A percentile compares a stretch with the other conserved stretches of the same genome.
These are phyloP conservation scores for Staurois parvus DNA, from an alignment of 2,797 vertebrate species.

Conservation along the genomic window DNA sequence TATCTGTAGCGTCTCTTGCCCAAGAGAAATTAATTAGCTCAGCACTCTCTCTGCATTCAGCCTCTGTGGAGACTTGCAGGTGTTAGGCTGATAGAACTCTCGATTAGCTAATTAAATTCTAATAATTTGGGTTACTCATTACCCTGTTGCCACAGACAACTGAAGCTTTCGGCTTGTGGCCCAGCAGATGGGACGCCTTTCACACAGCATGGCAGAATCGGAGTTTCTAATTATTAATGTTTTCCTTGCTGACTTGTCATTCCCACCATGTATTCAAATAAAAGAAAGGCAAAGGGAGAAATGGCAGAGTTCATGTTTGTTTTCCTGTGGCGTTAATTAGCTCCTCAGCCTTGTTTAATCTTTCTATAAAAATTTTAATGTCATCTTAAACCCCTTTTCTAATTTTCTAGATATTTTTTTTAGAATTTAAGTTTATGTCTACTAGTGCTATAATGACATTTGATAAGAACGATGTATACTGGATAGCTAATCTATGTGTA, in stretches of 20 bases:
- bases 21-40: constrained; percentile 55
- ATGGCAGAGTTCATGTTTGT: constrained; percentile 47
- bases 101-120: constrained; percentile 58
- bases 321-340: constrained; percentile 42
- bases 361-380: constrained; percentile 26
- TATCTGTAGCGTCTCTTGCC: constrained; percentile 37
- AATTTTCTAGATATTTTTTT: background rate
- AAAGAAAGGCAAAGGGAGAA: constrained; percentile 3
- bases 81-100: constrained; percentile 48
- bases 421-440: background rate
- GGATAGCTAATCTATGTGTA: background rate
- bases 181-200: constrained; percentile 55
- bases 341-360: constrained; percentile 35
- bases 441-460: background rate
- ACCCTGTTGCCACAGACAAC: constrained; percentile 54
- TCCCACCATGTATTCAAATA: constrained; percentile 37
- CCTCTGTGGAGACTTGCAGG: constrained; percentile 40
- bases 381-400: background rate
- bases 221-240: constrained; percentile 45
- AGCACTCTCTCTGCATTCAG: constrained; percentile 30
- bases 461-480: background rate
- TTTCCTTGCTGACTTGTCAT: constrained; percentile 53
- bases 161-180: constrained; percentile 39
- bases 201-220: constrained; percentile 55
- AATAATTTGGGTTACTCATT: constrained; percentile 58